phyloP scores from a whole-genome alignment of 2,797 vertebrate species.

The Hafferia zeledoni region DNA sequence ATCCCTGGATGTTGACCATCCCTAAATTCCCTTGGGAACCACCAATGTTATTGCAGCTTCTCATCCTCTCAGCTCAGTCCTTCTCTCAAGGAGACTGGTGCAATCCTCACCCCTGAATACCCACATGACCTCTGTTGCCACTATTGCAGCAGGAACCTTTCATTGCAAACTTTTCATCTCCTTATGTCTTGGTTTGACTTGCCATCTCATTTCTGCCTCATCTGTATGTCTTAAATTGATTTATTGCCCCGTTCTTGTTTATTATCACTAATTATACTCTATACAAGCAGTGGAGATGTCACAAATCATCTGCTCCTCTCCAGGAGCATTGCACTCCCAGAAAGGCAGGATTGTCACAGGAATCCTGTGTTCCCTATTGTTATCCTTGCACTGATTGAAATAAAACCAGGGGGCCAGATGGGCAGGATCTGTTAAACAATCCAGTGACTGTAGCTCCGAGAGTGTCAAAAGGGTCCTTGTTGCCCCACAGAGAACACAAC shows the following conservation, averaged over 20 bases:
- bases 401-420: background rate
- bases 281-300: background rate
- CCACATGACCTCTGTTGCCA: background rate
- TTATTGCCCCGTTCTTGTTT: background rate
- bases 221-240: background rate
- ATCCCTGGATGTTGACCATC: background rate
- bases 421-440: slow-evolving; percentile 34
- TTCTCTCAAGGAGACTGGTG: background rate
- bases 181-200: background rate
- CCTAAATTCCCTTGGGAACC: background rate
- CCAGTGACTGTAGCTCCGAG: background rate
- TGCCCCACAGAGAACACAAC: background rate
- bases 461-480: slow-evolving; percentile 7
- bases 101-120: background rate
- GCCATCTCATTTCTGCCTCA: background rate
- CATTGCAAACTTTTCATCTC: background rate
- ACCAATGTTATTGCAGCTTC: background rate
- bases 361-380: background rate
- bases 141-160: background rate
- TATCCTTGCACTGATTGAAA: background rate
- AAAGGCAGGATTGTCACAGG: background rate
- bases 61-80: background rate
- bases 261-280: background rate
- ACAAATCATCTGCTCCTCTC: background rate
- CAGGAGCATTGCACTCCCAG: background rate